Evolutionary conservation across 2,888 invertebrate species (phyloP).

Genomic region (Andricus quercusramuli): DNA sequence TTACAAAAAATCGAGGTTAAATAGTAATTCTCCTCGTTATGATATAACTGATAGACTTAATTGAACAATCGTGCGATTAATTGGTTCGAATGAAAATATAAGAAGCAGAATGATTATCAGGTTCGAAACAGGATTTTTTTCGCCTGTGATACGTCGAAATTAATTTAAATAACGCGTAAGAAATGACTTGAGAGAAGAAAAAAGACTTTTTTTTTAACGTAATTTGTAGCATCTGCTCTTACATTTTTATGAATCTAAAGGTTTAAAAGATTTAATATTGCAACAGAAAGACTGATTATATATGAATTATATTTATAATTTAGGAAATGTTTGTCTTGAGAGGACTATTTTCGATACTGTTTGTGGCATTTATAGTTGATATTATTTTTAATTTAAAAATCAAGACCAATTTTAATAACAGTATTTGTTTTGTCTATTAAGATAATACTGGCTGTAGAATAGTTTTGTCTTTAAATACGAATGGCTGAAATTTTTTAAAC

Average conservation of each 20-base stretch:
- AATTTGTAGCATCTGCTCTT: neutral
- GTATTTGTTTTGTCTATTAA: neutral
- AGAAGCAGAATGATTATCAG: constrained; percentile 4
- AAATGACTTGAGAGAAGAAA: neutral
- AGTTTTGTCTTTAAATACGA: neutral
- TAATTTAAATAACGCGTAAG: neutral
- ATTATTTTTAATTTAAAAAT: neutral
- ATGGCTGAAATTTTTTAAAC: neutral
- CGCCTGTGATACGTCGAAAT: neutral
- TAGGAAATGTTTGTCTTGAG: neutral
- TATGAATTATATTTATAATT: neutral
- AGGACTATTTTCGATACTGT: neutral
- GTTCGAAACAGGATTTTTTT: neutral
- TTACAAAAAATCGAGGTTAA: neutral
- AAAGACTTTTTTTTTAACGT: neutral
- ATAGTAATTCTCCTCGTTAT: neutral
- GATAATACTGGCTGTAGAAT: neutral
- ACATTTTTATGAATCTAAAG: neutral
- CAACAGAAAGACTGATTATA: neutral
- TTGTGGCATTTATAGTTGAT: neutral
- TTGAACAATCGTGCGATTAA: constrained; percentile 1
- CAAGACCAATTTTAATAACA: neutral
- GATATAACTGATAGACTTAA: neutral
- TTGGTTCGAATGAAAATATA: constrained; percentile 24
- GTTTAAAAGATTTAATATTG: neutral